These are phyloP conservation scores for Rotaria macrura DNA, from an alignment of 2,888 invertebrate species.

Conservation along the genomic window DNA sequence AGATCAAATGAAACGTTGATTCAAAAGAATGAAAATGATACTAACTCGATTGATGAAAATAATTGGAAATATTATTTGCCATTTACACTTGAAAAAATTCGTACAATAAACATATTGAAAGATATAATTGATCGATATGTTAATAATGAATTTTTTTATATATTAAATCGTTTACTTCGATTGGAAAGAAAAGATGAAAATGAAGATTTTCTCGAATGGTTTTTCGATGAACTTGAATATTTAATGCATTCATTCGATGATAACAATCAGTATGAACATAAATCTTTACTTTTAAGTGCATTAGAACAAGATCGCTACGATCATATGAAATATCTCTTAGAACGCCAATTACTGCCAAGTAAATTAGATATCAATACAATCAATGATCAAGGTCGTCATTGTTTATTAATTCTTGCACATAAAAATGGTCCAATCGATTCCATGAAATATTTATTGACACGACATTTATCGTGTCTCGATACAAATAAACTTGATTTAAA, in stretches of 20 bases:
- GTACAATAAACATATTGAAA: background rate
- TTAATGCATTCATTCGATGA: background rate
- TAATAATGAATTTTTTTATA: background rate
- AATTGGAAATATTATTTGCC: background rate
- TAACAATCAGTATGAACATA: background rate
- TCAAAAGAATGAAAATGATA: background rate
- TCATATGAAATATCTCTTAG: background rate
- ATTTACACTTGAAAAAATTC: background rate
- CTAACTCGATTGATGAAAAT: background rate
- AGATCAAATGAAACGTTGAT: background rate
- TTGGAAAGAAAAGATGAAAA: background rate
- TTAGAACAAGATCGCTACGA: background rate
- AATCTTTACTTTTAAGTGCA: background rate
- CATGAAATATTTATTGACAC: background rate
- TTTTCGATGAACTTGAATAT: background rate
- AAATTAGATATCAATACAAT: background rate
- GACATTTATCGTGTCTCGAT: background rate
- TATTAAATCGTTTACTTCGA: background rate
- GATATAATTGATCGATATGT: background rate
- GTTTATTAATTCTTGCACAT: background rate
- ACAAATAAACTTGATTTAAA: background rate
- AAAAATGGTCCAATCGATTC: background rate
- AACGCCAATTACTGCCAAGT: background rate
- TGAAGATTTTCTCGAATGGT: background rate
- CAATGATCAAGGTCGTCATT: background rate